Conservation (phyloP, 2,888 invertebrate genomes). For the Drepanosiphum platanoidis region DNA sequence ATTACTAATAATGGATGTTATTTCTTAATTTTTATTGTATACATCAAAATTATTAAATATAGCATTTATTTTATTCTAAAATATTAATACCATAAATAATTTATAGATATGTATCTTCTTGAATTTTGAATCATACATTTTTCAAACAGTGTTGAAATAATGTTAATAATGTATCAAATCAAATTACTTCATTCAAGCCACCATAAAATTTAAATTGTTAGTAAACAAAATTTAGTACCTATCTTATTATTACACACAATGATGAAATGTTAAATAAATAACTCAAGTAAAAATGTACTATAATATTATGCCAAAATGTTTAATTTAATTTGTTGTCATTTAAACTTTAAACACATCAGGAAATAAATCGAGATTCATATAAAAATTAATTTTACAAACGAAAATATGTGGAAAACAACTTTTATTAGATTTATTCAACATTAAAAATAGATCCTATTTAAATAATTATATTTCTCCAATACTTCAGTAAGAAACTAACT, state of each 20-base stretch:
- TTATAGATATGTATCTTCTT: too few relatives aligned
- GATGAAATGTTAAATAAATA: neutral
- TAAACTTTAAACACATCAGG: neutral
- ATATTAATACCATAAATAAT: too few relatives aligned
- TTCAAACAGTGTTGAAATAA: too few relatives aligned
- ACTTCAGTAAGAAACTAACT: too few relatives aligned
- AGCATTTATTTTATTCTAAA: too few relatives aligned
- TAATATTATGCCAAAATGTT: neutral
- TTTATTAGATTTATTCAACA: neutral
- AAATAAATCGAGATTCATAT: neutral
- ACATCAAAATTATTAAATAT: too few relatives aligned
- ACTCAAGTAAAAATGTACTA: neutral
- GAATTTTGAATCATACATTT: too few relatives aligned
- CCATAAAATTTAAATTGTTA: neutral
- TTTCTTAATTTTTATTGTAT: too few relatives aligned
- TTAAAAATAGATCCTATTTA: neutral
- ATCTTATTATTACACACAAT: neutral
- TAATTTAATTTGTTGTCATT: too few relatives aligned
- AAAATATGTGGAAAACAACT: neutral
- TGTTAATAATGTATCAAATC: neutral
- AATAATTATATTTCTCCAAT: neutral
- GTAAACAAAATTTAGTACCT: neutral
- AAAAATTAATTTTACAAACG: too few relatives aligned
- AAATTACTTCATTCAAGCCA: neutral
- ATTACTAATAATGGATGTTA: too few relatives aligned